A percentile compares a stretch with the other conserved stretches of the same genome.
Evolutionary conservation across 2,888 invertebrate species (phyloP).

Genomic region (Callosobruchus maculatus): DNA sequence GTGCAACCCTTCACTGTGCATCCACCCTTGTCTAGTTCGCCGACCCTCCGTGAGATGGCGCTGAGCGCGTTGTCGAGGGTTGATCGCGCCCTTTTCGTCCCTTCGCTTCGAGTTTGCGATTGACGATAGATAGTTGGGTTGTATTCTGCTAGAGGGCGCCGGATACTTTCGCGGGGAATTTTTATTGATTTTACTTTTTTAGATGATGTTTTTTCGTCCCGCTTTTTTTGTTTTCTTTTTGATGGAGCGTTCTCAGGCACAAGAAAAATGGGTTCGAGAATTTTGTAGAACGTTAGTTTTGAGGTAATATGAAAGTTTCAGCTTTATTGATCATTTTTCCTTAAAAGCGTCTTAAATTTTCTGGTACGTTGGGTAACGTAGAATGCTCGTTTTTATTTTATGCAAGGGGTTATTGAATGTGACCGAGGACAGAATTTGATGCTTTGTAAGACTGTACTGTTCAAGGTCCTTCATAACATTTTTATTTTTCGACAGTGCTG

Average conservation of each 20-base stretch:
- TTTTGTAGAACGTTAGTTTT: neutral
- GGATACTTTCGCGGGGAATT: neutral
- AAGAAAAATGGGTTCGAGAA: neutral
- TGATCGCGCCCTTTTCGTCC: neutral
- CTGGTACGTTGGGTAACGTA: conserved; percentile 3
- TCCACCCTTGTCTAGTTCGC: neutral
- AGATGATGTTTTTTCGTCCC: neutral
- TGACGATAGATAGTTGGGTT: neutral
- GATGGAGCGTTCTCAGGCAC: neutral
- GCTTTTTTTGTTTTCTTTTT: neutral
- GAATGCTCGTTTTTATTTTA: conserved; percentile 4
- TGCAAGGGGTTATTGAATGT: conserved; percentile 3
- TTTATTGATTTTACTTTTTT: neutral
- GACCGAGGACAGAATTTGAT: conserved; percentile 1
- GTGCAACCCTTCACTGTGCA: neutral
- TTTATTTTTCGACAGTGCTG: too few species aligned
- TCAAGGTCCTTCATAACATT: neutral
- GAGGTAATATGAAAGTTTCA: neutral
- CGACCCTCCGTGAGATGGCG: neutral
- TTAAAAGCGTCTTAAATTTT: conserved; percentile 5
- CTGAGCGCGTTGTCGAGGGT: neutral
- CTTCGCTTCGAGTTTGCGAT: neutral
- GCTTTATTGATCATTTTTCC: neutral
- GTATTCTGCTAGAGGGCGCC: neutral
- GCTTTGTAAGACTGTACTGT: neutral